Evolutionary conservation across 2,797 vertebrate species (phyloP), one percentile per base, ranked within the genome.

Genomic region (Pteropus rufus): DNA sequence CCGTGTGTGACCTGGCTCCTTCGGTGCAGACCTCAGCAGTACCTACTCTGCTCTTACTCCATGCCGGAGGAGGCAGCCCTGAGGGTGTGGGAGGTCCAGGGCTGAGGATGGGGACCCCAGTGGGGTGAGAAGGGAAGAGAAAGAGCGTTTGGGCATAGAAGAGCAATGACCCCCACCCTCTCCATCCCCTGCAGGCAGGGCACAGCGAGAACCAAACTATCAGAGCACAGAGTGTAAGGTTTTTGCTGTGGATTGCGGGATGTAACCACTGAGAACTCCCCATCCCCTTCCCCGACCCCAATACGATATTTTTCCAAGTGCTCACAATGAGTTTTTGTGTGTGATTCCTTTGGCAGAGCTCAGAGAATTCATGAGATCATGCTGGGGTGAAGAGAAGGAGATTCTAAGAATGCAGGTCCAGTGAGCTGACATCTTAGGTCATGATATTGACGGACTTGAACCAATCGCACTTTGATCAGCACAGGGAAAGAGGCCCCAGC

Each of bases 121-220:
- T 6, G 41, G 58, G 3, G 34, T 19, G 79, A 67, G 41, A 89
- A 58, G 21, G 26, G 24, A 21, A 31, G 15, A 64, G 24, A 16
- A 2, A 8, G n/a, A 1, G 16, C 3, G 3, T 54, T 39, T 0
- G 0, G n/a, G 6, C 11, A 18, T 0, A 14, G 7, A 34, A 64
- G 34, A 64, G 56, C 44, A n/a, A 26, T 10, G 49, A 12, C 6
- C 5, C 16, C 52, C 4, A 8, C 0, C 18, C 85, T 5, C 56
- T 26, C 23, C 0, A 0, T 18, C 69, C 19, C 9, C 8, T 9
- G 21, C 24, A 31, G 34, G 18, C 41, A 18, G 23, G 23, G 34
- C 72, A 14, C 56, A 3, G 9, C 44, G 41, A 34, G 60, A 89
- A 18, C 26, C 41, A 36, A 7, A 62, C 24, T 7, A 26, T 29